Base-by-base conservation (phyloP, 2,888 invertebrate genomes). In the Nemotelus nigrinus region DNA sequence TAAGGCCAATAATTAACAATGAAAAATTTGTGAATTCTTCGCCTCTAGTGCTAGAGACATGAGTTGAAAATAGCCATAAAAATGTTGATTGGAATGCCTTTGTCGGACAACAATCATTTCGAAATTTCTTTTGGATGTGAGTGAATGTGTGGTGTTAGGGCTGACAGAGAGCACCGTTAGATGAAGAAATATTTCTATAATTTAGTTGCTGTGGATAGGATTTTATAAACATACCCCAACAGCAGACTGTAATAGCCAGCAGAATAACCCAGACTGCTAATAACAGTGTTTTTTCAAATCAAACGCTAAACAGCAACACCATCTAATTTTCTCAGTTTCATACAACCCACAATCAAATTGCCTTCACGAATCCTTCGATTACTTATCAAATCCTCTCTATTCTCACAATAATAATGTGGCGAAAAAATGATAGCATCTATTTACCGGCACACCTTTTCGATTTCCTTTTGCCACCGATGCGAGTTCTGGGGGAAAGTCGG, bases 341-440 rank as follows among this genome's bases (percentile, higher is more conserved):
- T 47, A 65, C n/a, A 45, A 47, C 65, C 65, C 65, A 44, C 65
- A 65, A 65, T 65, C 65, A 65, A 65, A 65, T 65, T 65, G 47
- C 65, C 2, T 45, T 45, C 47, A 47, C 25, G 65, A 65, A 65
- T 65, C 65, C 45, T 65, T 65, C 65, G 65, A 65, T 65, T 65
- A 65, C n/a, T 8, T 2, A 25, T 47, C 8, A 47, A 47, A 44
- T 65, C n/a, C 65, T 65, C 65, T 45, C 6, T n/a, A n/a, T 10
- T 5, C 6, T 4, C 45, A 25, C 25, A 25, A 25, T 25, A 63
- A 65, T n/a, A 65, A 2, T n/a, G 65, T 4, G 45, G 65, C 4
- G 39, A 65, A 65, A 65, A 65, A 65, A 47, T 65, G 45, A 65
- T 65, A 65, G 43, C 47, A 5, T 6, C 3, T 5, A 65, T 65